Conservation (phyloP, 2,888 invertebrate species). For the Caenorhabditis japonica region DNA sequence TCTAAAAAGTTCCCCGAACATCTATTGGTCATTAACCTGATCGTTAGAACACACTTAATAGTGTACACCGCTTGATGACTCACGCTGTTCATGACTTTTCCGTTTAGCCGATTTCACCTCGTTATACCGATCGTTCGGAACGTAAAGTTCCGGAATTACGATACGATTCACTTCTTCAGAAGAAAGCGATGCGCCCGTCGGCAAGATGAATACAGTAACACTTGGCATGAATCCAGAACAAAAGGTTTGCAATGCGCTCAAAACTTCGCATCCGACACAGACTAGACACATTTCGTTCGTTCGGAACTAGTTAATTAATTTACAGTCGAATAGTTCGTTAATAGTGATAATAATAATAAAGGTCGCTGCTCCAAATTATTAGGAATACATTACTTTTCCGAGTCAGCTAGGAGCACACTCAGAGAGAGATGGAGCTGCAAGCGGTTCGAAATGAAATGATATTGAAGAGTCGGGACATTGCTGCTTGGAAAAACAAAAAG, state of each 20-base stretch:
- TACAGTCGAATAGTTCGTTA: constrained; percentile 24
- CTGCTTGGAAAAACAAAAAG: constrained; percentile 12
- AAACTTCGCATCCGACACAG: constrained; percentile 46
- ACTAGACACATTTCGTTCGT: constrained; percentile 56
- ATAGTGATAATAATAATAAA: constrained; percentile 3
- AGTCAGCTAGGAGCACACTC: constrained; percentile 32
- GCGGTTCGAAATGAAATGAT: constrained; percentile 46
- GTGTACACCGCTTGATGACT: too few species aligned
- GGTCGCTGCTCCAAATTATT: constrained; percentile 32
- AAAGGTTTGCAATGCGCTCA: constrained; percentile 32
- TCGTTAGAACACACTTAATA: too few species aligned
- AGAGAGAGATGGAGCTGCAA: constrained; percentile 10
- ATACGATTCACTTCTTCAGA: constrained; percentile 19
- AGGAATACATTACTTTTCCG: too few species aligned
- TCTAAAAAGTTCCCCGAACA: too few species aligned
- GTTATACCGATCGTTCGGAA: constrained; percentile 49
- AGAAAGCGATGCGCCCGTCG: constrained; percentile 30
- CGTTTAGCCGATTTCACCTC: constrained; percentile 29
- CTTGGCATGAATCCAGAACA: constrained; percentile 51
- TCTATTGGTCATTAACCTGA: too few species aligned
- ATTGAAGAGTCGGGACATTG: constrained; percentile 28
- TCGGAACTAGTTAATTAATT: too few species aligned
- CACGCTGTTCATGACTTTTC: constrained; percentile 34
- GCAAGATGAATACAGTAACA: constrained; percentile 55
- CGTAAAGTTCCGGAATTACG: constrained; percentile 35